Conservation (phyloP, 2,113 vertebrate genomes). For the Etheostoma spectabile region DNA sequence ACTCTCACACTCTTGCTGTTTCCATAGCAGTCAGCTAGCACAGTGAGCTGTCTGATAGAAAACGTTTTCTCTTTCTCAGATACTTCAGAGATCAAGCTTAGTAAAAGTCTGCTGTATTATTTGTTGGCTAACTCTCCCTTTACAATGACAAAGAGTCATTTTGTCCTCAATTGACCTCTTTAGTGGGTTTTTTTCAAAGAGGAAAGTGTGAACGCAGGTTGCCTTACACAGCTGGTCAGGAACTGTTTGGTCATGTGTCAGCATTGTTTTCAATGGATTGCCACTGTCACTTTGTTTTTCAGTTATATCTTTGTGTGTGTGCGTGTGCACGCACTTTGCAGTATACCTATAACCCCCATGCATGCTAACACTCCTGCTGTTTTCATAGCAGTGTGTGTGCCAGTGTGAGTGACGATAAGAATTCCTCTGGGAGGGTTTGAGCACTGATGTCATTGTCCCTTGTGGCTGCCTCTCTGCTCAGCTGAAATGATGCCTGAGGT, state of each 20-base stretch:
- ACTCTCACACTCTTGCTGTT: conserved; percentile 60
- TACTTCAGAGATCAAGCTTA: conserved; percentile 54
- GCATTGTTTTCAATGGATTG: conserved; percentile 57
- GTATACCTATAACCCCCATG: conserved; percentile 55
- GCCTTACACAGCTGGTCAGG: conserved; percentile 36
- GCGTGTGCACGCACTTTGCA: conserved; percentile 9
- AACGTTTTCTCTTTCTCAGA: conserved; percentile 41
- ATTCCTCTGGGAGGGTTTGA: conserved; percentile 70
- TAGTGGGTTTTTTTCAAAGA: conserved; percentile 18
- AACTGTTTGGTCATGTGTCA: conserved; percentile 57
- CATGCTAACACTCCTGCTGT: conserved; percentile 58
- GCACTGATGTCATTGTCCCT: conserved; percentile 76
- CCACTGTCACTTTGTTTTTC: conserved; percentile 53
- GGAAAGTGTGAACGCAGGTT: conserved; percentile 45
- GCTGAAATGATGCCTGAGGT: conserved; percentile 52
- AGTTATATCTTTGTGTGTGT: conserved; percentile 38
- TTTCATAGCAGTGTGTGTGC: conserved; percentile 74
- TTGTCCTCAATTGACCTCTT: conserved; percentile 59
- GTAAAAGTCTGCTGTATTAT: conserved; percentile 36
- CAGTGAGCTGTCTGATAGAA: conserved; percentile 61
- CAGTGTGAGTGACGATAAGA: conserved; percentile 68
- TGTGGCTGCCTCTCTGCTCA: conserved; percentile 55
- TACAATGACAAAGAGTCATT: conserved; percentile 32
- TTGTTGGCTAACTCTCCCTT: conserved; percentile 23
- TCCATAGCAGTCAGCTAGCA: conserved; percentile 75